A percentile compares a stretch with the other conserved stretches of the same genome.
Conservation (phyloP, 2,888 invertebrate genomes). For the Clusia tigrina region DNA sequence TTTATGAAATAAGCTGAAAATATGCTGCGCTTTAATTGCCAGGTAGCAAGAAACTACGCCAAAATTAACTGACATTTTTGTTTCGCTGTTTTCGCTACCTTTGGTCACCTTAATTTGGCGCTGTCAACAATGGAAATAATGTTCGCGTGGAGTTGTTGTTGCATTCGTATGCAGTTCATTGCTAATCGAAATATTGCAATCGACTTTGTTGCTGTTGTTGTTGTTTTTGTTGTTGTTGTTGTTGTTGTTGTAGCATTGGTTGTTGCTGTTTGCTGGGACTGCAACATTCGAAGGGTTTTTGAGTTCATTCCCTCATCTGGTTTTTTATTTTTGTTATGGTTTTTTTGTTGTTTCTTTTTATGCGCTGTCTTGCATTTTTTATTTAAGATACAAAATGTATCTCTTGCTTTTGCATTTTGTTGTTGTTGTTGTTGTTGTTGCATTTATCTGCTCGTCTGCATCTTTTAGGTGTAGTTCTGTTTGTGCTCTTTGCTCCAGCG, state of each 20-base stretch:
- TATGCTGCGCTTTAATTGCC: too few species aligned
- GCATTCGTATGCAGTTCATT: constrained; percentile 1
- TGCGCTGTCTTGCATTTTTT: background rate
- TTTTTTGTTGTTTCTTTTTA: background rate
- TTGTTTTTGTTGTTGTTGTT: too few species aligned
- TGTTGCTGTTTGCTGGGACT: background rate
- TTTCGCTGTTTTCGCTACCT: too few species aligned
- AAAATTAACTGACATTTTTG: too few species aligned
- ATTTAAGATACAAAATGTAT: too few species aligned
- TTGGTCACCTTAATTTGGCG: background rate
- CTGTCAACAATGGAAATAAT: background rate
- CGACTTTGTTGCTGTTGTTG: background rate
- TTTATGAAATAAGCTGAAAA: too few species aligned
- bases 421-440: background rate
- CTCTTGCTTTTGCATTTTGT: too few species aligned
- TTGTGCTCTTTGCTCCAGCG: background rate
- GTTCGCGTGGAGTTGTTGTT: background rate
- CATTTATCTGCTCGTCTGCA: constrained; percentile 10
- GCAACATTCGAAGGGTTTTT: constrained; percentile 1
- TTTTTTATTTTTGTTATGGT: background rate
- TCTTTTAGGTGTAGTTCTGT: background rate
- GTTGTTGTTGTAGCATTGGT: background rate
- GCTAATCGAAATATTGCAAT: constrained; percentile 9
- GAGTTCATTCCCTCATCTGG: background rate
- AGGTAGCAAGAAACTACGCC: too few species aligned